A percentile compares a stretch with the other conserved stretches of the same genome.
phyloP scores from a whole-genome alignment of 2,113 vertebrate genomes.

The Passer montanus region DNA sequence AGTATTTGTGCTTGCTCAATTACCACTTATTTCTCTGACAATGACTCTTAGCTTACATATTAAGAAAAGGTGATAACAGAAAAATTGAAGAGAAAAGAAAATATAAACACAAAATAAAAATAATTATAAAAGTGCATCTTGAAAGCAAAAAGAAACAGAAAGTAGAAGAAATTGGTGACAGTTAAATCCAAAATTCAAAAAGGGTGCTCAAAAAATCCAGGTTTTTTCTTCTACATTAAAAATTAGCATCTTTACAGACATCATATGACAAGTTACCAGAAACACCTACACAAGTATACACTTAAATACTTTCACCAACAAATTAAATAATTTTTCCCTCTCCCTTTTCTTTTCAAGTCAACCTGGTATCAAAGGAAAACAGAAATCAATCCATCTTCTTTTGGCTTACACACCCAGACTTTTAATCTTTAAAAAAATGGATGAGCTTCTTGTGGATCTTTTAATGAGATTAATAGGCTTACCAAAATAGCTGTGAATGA shows the following conservation, averaged over 20 bases:
- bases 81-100: background rate
- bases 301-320: background rate
- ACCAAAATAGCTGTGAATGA: background rate
- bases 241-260: background rate
- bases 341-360: background rate
- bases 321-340: background rate
- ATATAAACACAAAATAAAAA: background rate
- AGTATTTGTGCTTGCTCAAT: background rate
- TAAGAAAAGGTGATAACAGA: background rate
- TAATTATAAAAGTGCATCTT: background rate
- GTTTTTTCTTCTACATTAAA: background rate
- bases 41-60: background rate
- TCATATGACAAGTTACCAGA: background rate
- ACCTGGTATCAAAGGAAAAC: background rate
- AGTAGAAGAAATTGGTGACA: background rate
- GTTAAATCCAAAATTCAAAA: background rate
- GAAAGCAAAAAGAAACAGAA: background rate
- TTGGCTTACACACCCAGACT: background rate
- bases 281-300: background rate
- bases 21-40: background rate
- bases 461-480: background rate
- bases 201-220: background rate
- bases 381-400: background rate
- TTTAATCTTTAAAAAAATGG: background rate
- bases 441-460: background rate